A percentile compares a stretch with the other conserved stretches of the same genome.
Conservation (phyloP, 2,113 vertebrate genomes). For the Gobiocypris rarus region DNA sequence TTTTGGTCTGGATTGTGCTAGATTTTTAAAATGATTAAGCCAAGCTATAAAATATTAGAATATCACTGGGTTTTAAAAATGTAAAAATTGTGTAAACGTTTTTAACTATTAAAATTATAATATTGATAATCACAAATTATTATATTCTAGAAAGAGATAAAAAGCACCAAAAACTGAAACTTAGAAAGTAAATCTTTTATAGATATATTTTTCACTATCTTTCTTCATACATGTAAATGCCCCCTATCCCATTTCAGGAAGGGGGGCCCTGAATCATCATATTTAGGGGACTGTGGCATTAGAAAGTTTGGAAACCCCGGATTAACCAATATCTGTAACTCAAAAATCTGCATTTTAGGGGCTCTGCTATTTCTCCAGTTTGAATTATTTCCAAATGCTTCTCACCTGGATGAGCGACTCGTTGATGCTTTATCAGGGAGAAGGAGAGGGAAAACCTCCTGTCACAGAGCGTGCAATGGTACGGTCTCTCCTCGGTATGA, state of each 20-base stretch:
- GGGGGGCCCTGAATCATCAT: too few relatives aligned
- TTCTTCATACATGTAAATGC: too few relatives aligned
- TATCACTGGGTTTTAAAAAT: not conserved
- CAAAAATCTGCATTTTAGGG: too few relatives aligned
- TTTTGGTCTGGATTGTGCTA: too few relatives aligned
- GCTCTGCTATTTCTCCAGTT: not conserved
- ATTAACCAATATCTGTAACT: not conserved
- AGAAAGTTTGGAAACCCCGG: not conserved
- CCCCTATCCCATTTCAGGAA: too few relatives aligned
- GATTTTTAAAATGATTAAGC: not conserved
- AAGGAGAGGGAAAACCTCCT: constrained; percentile 32
- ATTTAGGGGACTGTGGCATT: too few relatives aligned
- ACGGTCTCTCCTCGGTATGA: constrained; percentile 28
- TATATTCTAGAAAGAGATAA: not conserved
- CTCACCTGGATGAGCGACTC: constrained; percentile 44
- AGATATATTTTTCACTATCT: too few relatives aligned
- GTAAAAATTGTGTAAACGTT: not conserved
- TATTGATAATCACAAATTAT: not conserved
- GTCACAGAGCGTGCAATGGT: constrained; percentile 17
- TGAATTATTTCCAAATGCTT: not conserved
- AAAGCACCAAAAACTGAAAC: not conserved
- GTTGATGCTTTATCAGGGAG: constrained; percentile 32
- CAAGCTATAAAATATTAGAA: not conserved
- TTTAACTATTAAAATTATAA: not conserved
- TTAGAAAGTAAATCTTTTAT: not conserved